phyloP scores from a whole-genome alignment of 2,113 vertebrate genomes.

The Callithrix jacchus region DNA sequence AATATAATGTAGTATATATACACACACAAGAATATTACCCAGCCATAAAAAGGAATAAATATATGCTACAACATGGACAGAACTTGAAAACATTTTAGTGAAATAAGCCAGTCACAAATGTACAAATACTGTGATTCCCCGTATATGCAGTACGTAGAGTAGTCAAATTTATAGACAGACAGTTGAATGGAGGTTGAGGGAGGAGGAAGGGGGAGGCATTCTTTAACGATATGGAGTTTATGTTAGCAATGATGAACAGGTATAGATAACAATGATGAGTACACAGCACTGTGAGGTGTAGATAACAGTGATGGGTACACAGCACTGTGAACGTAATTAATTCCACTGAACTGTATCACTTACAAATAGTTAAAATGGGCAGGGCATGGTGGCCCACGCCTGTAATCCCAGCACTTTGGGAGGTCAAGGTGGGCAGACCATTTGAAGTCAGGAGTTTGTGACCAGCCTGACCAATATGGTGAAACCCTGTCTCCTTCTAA shows the following conservation, averaged over 20 bases:
- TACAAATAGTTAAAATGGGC: background rate
- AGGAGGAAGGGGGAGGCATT: background rate
- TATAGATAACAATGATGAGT: background rate
- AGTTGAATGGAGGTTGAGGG: background rate
- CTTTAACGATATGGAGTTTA: background rate
- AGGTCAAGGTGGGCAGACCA: too few species aligned
- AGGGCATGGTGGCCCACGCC: too few species aligned
- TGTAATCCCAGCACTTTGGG: too few species aligned
- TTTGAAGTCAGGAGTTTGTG: too few species aligned
- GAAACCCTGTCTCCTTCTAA: too few species aligned
- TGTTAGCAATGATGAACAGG: background rate
- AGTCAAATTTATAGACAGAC: background rate
- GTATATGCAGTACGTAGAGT: background rate
- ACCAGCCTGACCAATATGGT: too few species aligned
- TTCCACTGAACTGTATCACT: background rate
- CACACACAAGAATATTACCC: background rate
- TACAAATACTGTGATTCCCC: background rate
- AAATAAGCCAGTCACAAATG: background rate
- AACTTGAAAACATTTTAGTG: background rate
- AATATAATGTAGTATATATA: background rate
- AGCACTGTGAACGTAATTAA: background rate
- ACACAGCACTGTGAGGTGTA: background rate
- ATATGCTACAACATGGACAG: background rate
- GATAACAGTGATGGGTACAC: background rate
- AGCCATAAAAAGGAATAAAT: background rate